Base-by-base conservation (phyloP, 2,888 invertebrate genomes). In the Ophion ellenae region DNA sequence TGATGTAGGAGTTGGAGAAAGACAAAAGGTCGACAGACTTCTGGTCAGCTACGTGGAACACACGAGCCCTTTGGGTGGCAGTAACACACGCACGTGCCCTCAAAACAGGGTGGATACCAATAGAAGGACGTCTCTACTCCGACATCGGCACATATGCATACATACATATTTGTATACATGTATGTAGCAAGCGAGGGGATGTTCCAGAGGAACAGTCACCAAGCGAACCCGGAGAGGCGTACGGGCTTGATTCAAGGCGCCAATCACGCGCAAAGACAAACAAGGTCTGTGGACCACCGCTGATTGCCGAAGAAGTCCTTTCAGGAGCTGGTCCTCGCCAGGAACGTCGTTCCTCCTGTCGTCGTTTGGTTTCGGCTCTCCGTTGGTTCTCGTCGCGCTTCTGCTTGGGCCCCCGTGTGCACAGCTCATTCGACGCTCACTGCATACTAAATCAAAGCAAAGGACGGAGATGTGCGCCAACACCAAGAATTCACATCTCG, bases 241-340 rank as follows among this genome's bases (percentile, higher is more conserved):
- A 90, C 87, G 89, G 89, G 89, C 88, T 89, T 90, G 90, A 86
- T 90, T 90, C 91, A 89, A 92, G 92, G 92, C 92, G 92, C 93
- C 93, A 93, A 93, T 93, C 93, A 93, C 93, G 92, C 91, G 92
- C 93, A 91, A 93, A 93, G 92, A 92, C 92, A 93, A 93, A 93
- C 92, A 93, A 88, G 89, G 89, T 88, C 91, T 90, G 90, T 89
- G 90, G 93, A 92, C 92, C 92, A 91, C 90, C 91, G 90, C 90
- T 93, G 93, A 93, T 93, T 93, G 93, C 90, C 88, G 90, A 90
- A 89, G 91, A 90, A 89, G 90, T 91, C 91, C 90, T 90, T 86
- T 84, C 86, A 83, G 80, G 83, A 78, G 79, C 82, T 81, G 80
- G 71, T 84, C 80, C 69, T 78, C 79, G 67, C 81, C 57, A 32